Evolutionary conservation across 2,888 invertebrate species (phyloP), one percentile per base, ranked within the genome.

Genomic region (Neria commutata): DNA sequence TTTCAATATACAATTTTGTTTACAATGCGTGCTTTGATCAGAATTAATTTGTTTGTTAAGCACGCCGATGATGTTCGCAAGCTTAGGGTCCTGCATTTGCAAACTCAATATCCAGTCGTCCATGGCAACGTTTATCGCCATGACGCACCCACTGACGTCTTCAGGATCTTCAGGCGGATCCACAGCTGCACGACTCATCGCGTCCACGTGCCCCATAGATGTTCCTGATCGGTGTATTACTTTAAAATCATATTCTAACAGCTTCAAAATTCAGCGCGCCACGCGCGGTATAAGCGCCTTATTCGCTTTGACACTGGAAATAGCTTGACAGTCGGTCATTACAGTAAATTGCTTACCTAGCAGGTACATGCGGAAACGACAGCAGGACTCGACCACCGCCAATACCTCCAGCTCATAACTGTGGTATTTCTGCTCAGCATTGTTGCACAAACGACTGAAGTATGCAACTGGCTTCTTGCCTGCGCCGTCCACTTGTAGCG

Each of bases 341-440:
- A 54, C 46, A 3, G 33, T 21, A 25, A 55, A 54, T 2, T 5
- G 14, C n/a, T 54, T 54, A 14, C 54, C 54, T 1, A 54, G 33
- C 14, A 54, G n/a, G 33, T 54, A 54, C 21, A 42, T 24, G 2
- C 54, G 54, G 24, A 54, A 46, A 14, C 54, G 54, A 24, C 37
- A 24, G 4, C 47, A 47, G 3, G 24, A 17, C 5, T 55, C 54
- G 1, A 47, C 54, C 11, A 48, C 21, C 1, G 54, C 37, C 3
- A 48, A 14, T 1, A 55, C 48, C 24, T 55, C 40, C 1, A 48
- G 24, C 21, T 55, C 54, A 34, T 55, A 55, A 10, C 54, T 40
- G 5, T 55, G 54, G 23, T 23, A 55, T 16, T 48, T 29, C 1
- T 24, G 26, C 16, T 55, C 48, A 21, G 29, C 14, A 16, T 47